Evolutionary conservation across 2,113 vertebrate species (phyloP).

Genomic region (Leptosomus discolor): DNA sequence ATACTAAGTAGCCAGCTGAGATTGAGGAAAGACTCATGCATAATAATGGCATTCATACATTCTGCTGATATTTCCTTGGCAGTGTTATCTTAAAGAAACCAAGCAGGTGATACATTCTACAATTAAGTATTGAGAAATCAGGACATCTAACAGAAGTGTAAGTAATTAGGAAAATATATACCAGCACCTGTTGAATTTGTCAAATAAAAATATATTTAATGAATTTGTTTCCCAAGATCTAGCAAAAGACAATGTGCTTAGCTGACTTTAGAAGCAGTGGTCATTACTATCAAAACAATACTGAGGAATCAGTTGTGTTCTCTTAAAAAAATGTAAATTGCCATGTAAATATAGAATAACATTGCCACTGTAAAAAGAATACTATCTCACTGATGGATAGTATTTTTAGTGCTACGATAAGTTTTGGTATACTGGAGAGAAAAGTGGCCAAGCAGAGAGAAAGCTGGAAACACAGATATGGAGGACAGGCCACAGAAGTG

Average conservation of each 20-base stretch:
- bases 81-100: neutral
- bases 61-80: neutral
- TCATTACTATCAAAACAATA: neutral
- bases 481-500: neutral
- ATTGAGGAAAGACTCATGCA: neutral
- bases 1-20: neutral
- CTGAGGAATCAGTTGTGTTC: neutral
- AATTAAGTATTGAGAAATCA: neutral
- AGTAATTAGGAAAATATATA: neutral
- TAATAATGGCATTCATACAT: neutral
- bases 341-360: neutral
- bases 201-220: neutral
- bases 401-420: neutral
- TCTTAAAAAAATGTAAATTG: neutral
- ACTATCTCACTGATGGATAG: neutral
- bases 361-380: neutral
- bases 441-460: neutral
- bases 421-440: neutral
- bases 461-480: rapidly evolving
- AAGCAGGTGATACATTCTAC: neutral
- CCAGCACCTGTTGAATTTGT: neutral
- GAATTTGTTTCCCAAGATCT: neutral
- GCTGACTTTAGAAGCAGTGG: neutral
- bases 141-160: neutral
- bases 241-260: neutral